Evolutionary conservation across 2,113 vertebrate species (phyloP).

Genomic region (Micromys minutus): DNA sequence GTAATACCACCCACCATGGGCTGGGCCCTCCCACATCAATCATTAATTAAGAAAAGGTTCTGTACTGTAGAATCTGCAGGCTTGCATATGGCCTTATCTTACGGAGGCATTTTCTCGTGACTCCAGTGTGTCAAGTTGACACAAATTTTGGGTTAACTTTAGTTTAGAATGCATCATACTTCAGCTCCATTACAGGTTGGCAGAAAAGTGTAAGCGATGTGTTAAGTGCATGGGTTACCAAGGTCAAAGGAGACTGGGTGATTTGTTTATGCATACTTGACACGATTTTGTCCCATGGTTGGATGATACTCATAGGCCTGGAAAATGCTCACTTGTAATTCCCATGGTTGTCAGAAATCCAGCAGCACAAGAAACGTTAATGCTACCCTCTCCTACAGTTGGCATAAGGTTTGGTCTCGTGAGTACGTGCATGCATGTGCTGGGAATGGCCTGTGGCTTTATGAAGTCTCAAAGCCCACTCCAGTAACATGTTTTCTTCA

Average conservation of each 20-base stretch:
- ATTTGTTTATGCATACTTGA: not conserved
- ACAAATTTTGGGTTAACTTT: not conserved
- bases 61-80: not conserved
- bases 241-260: not conserved
- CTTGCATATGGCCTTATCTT: not conserved
- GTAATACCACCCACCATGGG: not conserved
- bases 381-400: not conserved
- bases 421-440: rapidly evolving
- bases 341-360: not conserved
- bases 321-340: not conserved
- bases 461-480: not conserved
- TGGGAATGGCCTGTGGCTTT: not conserved
- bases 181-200: not conserved
- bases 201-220: rapidly evolving
- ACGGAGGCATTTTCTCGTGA: not conserved
- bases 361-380: rapidly evolving
- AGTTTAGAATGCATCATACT: not conserved
- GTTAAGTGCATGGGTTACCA: rapidly evolving
- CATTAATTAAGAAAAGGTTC: not conserved
- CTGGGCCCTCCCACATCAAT: not conserved
- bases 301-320: not conserved
- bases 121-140: not conserved
- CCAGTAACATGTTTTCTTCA: not conserved
- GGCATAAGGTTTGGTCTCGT: not conserved
- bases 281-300: not conserved